phyloP scores from a whole-genome alignment of 2,113 vertebrate species.

The Macrotus californicus region DNA sequence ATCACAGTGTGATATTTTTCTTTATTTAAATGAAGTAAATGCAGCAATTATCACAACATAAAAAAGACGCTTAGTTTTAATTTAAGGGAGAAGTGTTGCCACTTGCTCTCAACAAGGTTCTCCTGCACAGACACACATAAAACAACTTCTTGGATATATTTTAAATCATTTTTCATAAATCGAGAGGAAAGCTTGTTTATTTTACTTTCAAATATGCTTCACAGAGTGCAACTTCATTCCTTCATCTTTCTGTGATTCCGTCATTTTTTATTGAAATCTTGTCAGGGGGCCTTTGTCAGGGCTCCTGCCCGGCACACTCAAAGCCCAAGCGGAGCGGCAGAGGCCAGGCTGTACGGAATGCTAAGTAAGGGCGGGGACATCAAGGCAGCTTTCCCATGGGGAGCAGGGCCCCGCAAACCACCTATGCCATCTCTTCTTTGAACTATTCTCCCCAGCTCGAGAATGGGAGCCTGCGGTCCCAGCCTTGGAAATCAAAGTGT shows the following conservation, averaged over 20 bases:
- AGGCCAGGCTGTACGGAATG: constrained; percentile 38
- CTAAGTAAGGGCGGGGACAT: constrained; percentile 53
- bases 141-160: constrained; percentile 21
- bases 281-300: constrained; percentile 51
- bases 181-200: constrained; percentile 19
- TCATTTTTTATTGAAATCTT: constrained; percentile 63
- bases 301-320: constrained; percentile 53
- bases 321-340: neutral
- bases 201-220: constrained; percentile 49
- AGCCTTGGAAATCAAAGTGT: neutral
- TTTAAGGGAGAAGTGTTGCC: neutral
- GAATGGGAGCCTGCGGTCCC: neutral
- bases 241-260: constrained; percentile 50
- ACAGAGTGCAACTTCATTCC: constrained; percentile 50
- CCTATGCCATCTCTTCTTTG: constrained; percentile 7
- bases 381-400: constrained; percentile 40
- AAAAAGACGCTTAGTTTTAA: constrained; percentile 23
- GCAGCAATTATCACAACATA: constrained; percentile 21
- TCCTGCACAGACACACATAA: neutral
- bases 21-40: constrained; percentile 62
- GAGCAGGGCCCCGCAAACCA: constrained; percentile 21
- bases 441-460: neutral
- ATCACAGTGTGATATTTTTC: constrained; percentile 40
- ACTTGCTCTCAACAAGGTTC: neutral
- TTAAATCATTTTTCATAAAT: constrained; percentile 59